phyloP scores from a whole-genome alignment of 2,888 invertebrate genomes.

The Pollenia amentaria region DNA sequence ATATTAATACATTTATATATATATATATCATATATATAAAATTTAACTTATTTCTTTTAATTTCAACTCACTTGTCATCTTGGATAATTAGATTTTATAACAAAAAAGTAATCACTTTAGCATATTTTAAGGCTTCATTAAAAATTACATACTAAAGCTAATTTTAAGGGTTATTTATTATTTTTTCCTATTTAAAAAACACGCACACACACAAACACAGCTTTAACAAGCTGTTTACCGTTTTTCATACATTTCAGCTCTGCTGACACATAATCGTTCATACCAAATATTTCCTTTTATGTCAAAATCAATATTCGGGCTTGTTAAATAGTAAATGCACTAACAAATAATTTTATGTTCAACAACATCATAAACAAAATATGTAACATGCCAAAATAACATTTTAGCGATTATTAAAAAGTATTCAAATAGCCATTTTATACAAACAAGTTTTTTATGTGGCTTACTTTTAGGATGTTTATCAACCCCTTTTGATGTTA shows the following conservation, averaged over 20 bases:
- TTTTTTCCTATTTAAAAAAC: not conserved
- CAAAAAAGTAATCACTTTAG: not conserved
- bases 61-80: not conserved
- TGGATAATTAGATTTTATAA: not conserved
- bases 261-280: not conserved
- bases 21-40: no score
- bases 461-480: slow-evolving; percentile 5
- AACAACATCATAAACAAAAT: slow-evolving; percentile 20
- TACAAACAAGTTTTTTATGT: not conserved
- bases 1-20: no score
- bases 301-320: slow-evolving; percentile 46
- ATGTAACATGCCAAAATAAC: not conserved
- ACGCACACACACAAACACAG: no score
- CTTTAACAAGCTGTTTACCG: no score
- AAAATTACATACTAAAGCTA: not conserved
- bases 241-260: not conserved
- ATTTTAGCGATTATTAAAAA: not conserved
- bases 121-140: not conserved
- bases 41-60: not conserved
- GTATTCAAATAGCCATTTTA: not conserved
- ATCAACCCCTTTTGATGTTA: not conserved
- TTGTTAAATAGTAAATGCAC: slow-evolving; percentile 31
- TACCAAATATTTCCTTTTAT: slow-evolving; percentile 10
- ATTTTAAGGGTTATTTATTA: not conserved
- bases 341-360: slow-evolving; percentile 51